These are phyloP conservation scores for Poecile atricapillus DNA, from an alignment of 2,113 vertebrate species.

Conservation along the genomic window DNA sequence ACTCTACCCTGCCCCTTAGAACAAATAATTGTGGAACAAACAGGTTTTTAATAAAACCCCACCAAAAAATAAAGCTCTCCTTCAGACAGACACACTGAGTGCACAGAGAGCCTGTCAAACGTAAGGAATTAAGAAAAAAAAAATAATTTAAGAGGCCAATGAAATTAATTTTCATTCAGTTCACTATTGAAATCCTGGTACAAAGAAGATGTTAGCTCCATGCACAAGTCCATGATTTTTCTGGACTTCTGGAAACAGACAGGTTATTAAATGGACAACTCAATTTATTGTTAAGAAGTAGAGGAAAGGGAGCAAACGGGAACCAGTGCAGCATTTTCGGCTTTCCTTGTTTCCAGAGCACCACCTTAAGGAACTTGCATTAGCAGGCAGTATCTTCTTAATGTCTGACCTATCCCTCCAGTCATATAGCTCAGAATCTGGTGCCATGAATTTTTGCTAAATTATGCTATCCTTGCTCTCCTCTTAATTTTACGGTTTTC, in stretches of 20 bases:
- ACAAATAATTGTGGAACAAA: constrained; percentile 5
- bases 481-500: constrained; percentile 97
- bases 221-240: neutral
- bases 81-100: constrained; percentile 9
- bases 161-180: constrained; percentile 15
- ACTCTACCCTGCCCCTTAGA: neutral
- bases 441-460: constrained; percentile 84
- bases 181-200: neutral
- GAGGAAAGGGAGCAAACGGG: neutral
- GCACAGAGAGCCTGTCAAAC: neutral
- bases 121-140: neutral
- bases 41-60: neutral
- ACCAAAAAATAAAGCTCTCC: neutral
- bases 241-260: neutral
- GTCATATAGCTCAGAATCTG: constrained; percentile 80
- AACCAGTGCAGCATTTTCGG: neutral
- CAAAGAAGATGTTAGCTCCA: neutral
- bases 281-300: constrained; percentile 16
- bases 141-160: neutral
- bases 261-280: neutral
- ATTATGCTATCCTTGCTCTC: constrained; percentile 89
- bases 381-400: constrained; percentile 78
- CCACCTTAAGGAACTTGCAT: constrained; percentile 77
- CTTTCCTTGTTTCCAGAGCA: constrained; percentile 68
- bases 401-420: constrained; percentile 82